These are phyloP conservation scores for Malurus leucopterus DNA, from an alignment of 2,797 vertebrate species.

Conservation along the genomic window DNA sequence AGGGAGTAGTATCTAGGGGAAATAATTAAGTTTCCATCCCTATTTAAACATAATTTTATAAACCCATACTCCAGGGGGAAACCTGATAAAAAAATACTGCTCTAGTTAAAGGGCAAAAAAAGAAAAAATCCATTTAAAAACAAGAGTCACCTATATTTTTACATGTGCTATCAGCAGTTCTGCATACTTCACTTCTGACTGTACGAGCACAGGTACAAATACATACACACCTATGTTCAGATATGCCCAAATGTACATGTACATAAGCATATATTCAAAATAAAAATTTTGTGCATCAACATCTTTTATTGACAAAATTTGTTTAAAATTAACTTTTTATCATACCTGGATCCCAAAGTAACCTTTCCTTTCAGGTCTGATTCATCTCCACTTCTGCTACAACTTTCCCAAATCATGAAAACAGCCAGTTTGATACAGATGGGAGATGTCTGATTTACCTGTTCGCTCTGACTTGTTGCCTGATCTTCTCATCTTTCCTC, in stretches of 20 bases:
- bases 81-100: neutral
- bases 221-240: fast-evolving
- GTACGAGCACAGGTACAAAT: fast-evolving
- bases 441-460: slow-evolving; percentile 71
- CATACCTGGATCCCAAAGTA: neutral
- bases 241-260: fast-evolving
- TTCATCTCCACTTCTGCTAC: neutral
- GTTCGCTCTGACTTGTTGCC: slow-evolving; percentile 85
- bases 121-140: neutral
- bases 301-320: neutral
- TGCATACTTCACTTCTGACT: neutral
- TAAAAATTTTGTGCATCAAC: fast-evolving
- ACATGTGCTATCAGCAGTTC: neutral
- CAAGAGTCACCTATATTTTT: too few relatives aligned
- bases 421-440: fast-evolving
- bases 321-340: neutral
- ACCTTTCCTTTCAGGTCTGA: neutral
- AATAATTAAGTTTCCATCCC: neutral
- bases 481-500: slow-evolving; percentile 84
- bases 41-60: neutral
- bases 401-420: neutral
- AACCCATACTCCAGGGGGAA: neutral
- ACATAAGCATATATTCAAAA: neutral
- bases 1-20: neutral
- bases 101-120: neutral